These are phyloP conservation scores for Microdon myrmicae DNA, from an alignment of 2,888 invertebrate genomes.

Conservation along the genomic window DNA sequence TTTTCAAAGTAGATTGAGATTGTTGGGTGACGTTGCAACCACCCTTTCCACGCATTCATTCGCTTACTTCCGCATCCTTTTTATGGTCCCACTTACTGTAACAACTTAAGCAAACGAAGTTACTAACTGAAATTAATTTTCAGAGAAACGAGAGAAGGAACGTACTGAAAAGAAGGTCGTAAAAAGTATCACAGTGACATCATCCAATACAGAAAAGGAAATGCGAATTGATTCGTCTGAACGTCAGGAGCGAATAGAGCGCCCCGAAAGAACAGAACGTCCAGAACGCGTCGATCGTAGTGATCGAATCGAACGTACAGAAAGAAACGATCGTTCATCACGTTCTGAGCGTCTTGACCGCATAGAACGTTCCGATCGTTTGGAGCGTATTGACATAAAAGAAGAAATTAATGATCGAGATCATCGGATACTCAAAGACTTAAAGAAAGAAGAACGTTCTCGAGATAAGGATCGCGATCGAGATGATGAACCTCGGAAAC, in stretches of 20 bases:
- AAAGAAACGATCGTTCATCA: slow-evolving; percentile 15
- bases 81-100: no score
- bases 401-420: slow-evolving; percentile 58
- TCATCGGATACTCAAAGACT: slow-evolving; percentile 60
- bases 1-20: no score
- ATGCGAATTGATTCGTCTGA: slow-evolving; percentile 28
- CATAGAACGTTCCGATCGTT: slow-evolving; percentile 19
- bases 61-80: no score
- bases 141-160: slow-evolving; percentile 56
- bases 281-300: slow-evolving; percentile 15
- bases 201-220: slow-evolving; percentile 31
- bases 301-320: slow-evolving; percentile 17
- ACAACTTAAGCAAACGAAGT: no score
- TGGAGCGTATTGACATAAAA: slow-evolving; percentile 55
- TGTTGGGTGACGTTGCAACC: no score
- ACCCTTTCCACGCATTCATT: no score
- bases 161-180: slow-evolving; percentile 55
- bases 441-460: slow-evolving; percentile 59
- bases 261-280: slow-evolving; percentile 21
- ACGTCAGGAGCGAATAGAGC: slow-evolving; percentile 20
- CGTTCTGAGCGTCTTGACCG: slow-evolving; percentile 23
- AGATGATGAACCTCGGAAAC: slow-evolving; percentile 56
- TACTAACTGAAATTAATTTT: slow-evolving; percentile 9
- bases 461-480: slow-evolving; percentile 58
- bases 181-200: slow-evolving; percentile 50